These are phyloP conservation scores for Sula dactylatra DNA, from an alignment of 2,113 vertebrate species.

Conservation along the genomic window DNA sequence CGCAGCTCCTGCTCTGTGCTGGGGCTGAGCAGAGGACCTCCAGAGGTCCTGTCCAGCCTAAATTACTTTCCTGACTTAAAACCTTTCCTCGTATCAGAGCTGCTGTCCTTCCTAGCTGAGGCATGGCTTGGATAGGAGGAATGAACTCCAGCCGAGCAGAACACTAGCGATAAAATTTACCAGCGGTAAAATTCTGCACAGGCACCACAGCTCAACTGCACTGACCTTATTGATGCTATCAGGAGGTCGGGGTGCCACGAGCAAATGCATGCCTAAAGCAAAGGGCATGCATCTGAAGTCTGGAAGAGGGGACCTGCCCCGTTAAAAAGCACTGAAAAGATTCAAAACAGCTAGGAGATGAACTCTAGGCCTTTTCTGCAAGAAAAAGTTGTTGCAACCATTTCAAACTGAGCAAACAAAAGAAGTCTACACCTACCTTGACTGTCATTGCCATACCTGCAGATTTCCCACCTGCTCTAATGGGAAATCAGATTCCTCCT, in stretches of 20 bases:
- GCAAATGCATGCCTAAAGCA: neutral
- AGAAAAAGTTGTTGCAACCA: neutral
- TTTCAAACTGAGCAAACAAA: neutral
- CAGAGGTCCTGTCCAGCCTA: neutral
- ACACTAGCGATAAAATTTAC: neutral
- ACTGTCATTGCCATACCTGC: neutral
- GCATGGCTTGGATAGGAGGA: neutral
- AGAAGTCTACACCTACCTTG: neutral
- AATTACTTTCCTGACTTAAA: neutral
- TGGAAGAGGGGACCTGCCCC: neutral
- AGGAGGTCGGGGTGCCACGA: neutral
- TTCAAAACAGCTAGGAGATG: neutral
- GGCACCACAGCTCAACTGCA: neutral
- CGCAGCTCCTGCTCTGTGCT: accelerated
- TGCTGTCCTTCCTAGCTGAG: neutral
- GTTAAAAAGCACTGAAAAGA: neutral
- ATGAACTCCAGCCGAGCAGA: neutral
- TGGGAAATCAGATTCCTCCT: neutral
- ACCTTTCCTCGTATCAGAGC: neutral
- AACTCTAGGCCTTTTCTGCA: neutral
- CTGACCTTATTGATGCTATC: neutral
- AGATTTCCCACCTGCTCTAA: neutral
- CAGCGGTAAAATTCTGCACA: neutral
- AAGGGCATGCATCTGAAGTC: neutral
- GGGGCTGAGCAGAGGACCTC: neutral